Conservation (phyloP, 2,797 vertebrate species). For the Pempheris klunzingeri region DNA sequence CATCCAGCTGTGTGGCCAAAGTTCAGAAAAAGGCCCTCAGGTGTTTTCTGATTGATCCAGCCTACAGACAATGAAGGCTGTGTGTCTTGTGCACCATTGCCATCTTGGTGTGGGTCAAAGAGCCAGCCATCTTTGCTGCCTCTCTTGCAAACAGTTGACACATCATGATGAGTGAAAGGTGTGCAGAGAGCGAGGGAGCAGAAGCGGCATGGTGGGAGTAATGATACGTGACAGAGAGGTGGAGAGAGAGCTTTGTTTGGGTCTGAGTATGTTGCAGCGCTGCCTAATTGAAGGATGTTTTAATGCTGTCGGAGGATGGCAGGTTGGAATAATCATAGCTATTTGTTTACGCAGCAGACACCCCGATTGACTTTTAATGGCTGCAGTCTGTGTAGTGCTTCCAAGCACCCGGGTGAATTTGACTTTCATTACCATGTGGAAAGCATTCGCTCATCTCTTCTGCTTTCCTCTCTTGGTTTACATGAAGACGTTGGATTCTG, state of each 20-base stretch:
- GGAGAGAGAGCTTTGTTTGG: slow-evolving; percentile 75
- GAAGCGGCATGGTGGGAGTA: slow-evolving; percentile 52
- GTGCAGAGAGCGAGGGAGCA: slow-evolving; percentile 47
- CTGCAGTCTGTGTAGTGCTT: slow-evolving; percentile 76
- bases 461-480: slow-evolving; percentile 65
- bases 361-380: slow-evolving; percentile 86
- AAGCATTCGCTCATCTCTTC: slow-evolving; percentile 78
- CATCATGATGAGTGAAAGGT: slow-evolving; percentile 81
- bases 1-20: slow-evolving; percentile 70
- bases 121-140: slow-evolving; percentile 67
- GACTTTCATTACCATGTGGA: slow-evolving; percentile 82
- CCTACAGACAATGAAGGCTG: slow-evolving; percentile 75
- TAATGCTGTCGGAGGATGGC: slow-evolving; percentile 82
- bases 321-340: slow-evolving; percentile 85
- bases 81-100: slow-evolving; percentile 64
- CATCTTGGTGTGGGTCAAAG: slow-evolving; percentile 77
- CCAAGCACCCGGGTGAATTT: slow-evolving; percentile 76
- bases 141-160: slow-evolving; percentile 84
- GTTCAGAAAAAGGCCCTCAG: slow-evolving; percentile 75
- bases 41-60: slow-evolving; percentile 79
- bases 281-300: slow-evolving; percentile 84
- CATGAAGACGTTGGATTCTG: slow-evolving; percentile 59
- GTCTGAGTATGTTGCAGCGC: slow-evolving; percentile 66
- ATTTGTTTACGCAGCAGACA: slow-evolving; percentile 86
- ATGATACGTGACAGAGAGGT: slow-evolving; percentile 60